These are phyloP conservation scores for Spisula subtruncata DNA, from an alignment of 2,888 invertebrate species.

Conservation along the genomic window DNA sequence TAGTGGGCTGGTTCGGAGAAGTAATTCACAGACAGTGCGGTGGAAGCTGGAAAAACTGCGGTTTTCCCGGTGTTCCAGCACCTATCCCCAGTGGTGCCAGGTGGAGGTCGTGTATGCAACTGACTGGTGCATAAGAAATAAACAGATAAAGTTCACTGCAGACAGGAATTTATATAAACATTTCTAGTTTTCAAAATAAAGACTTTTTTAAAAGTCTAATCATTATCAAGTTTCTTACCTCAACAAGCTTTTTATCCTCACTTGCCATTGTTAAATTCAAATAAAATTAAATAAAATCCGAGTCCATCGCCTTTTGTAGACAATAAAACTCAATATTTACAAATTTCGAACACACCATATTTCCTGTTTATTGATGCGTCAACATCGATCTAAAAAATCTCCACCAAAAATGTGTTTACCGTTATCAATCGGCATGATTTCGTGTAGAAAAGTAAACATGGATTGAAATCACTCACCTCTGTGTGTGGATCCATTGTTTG, in stretches of 20 bases:
- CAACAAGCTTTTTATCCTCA: background rate
- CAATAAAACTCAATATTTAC: slow-evolving; percentile 13
- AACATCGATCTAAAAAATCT: background rate
- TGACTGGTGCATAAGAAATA: too few relatives aligned
- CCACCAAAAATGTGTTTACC: slow-evolving; percentile 6
- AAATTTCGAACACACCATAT: background rate
- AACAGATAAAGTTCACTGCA: too few relatives aligned
- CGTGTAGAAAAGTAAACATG: slow-evolving; percentile 7
- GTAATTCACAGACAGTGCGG: too few relatives aligned
- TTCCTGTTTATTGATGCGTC: background rate
- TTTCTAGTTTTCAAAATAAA: too few relatives aligned
- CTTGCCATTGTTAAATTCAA: background rate
- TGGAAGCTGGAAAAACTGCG: too few relatives aligned
- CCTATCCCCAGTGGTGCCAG: too few relatives aligned
- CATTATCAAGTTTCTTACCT: background rate
- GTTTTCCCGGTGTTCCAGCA: too few relatives aligned
- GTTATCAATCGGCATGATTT: background rate
- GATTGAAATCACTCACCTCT: slow-evolving; percentile 71
- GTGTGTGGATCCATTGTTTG: slow-evolving; percentile 78
- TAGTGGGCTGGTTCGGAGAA: too few relatives aligned
- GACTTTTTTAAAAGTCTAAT: background rate
- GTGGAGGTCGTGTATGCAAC: too few relatives aligned
- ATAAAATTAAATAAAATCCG: background rate
- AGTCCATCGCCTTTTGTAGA: background rate
- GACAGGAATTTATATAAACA: too few relatives aligned